Base-by-base conservation (phyloP, 1,140 invertebrate genomes). In the Drosophila arawakana region DNA sequence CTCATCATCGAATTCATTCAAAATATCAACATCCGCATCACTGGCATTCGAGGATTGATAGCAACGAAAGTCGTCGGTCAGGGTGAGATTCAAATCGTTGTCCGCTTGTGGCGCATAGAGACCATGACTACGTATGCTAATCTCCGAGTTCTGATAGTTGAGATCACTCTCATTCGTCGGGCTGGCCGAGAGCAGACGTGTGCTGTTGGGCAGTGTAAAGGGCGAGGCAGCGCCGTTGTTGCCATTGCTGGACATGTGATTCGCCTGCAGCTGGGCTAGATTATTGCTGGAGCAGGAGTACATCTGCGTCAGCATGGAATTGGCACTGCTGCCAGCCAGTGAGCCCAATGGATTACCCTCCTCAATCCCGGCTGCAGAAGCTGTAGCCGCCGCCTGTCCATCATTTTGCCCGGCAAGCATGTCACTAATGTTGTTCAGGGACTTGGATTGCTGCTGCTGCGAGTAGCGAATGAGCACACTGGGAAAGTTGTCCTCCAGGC, bases 61-160 rank as follows among this genome's bases (percentile, higher is more conserved):
- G 50, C 91, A 92, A 6, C 89, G 90, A 30, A 90, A 92, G 3
- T 92, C 91, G 13, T 92, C 91, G 11, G 90, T 92, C 7, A 92
- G 30, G 1, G 91, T 91, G 3, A 92, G 49, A 50, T 91, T 92
- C 0, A 92, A 58, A 58, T 92, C 92, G 35, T 92, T 92, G 39
- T 92, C 92, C 18, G 94, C 93, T 35, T 94, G 94, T 7, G 94
- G 94, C 0, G 94, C 94, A 82, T 94, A 94, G 30, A 94, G 69
- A 0, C 94, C 94, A 67, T 94, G 94, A 71, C 94, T 94, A 37
- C 94, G 92, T 73, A 94, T 94, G 76, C 94, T 94, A 0, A 94
- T 93, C 93, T 94, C 94, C 1, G 94, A 94, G 92, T 94, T 93
- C 90, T 94, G 94, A 74, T 94, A 94, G 73, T 94, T 94, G 5